A percentile compares a stretch with the other conserved stretches of the same genome.
Evolutionary conservation across 2,888 invertebrate genomes (phyloP).

Genomic region (Graphium colonna): DNA sequence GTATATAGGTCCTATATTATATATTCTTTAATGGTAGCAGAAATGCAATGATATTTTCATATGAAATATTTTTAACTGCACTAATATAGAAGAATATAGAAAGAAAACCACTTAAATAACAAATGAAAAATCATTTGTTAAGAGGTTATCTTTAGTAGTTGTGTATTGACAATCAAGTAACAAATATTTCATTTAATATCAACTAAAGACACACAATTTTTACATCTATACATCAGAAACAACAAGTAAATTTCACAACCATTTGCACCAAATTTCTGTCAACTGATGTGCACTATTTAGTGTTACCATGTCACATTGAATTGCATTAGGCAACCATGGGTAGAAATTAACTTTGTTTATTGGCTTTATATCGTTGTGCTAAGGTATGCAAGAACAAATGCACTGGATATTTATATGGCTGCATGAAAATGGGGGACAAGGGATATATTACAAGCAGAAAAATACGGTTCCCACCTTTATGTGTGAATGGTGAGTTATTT

Average conservation of each 20-base stretch:
- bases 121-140: too few species aligned
- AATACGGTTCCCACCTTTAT: too few species aligned
- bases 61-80: too few species aligned
- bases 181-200: neutral
- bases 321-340: constrained; percentile 5
- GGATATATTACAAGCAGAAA: too few species aligned
- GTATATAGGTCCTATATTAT: too few species aligned
- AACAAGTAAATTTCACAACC: constrained; percentile 33
- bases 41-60: neutral
- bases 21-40: too few species aligned
- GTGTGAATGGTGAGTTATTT: too few species aligned
- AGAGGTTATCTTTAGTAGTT: too few species aligned
- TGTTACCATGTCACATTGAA: neutral
- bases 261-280: constrained; percentile 31
- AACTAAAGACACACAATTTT: constrained; percentile 2
- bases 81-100: constrained; percentile 5
- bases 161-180: neutral
- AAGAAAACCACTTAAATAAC: neutral
- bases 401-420: too few species aligned
- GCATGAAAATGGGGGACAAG: too few species aligned
- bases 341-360: constrained; percentile 4
- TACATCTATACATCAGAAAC: constrained; percentile 15
- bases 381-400: constrained; percentile 6
- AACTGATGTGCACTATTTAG: constrained; percentile 10
- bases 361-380: neutral